Evolutionary conservation across 2,797 vertebrate species (phyloP), one percentile per base, ranked within the genome.

Genomic region (Brotula barbata): DNA sequence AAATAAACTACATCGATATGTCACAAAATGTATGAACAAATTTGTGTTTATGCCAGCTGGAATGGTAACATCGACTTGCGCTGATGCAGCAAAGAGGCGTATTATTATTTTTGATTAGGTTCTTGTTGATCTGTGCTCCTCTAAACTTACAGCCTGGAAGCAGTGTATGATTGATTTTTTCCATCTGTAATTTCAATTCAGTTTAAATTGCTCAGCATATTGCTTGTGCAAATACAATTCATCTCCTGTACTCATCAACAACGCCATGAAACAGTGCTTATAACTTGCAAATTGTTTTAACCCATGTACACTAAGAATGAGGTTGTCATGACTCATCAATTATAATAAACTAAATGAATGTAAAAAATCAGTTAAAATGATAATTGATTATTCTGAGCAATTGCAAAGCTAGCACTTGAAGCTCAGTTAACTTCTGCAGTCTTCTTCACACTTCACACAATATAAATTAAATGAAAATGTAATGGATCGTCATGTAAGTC

Each of bases 101-200:
- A n/a, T 23, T 37, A 22, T 48, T 36, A 36, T 7, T 36, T 72
- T 52, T 72, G 44, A 77, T 80, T 56, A 63, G 56, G 31, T 61
- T 57, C 50, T 46, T 62, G 69, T 74, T 75, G 51, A 61, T 60
- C 33, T 75, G 64, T 71, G 41, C 59, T 53, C 62, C 34, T 19
- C 28, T 69, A 1, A n/a, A 0, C 60, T 64, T 73, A 50, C 56
- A 62, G 22, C 39, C 19, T 53, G 19, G 19, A 73, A 65, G 61
- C 37, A 56, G 41, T 25, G 6, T 47, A 61, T 58, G 48, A 75
- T 54, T 33, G 41, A 64, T 74, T 68, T 69, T 50, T 28, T 28
- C 1, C 0, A 51, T 61, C 55, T 68, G 67, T 50, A 21, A 68
- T 33, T 4, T 53, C 19, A 37, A 5, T 31, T 54, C 4, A 13